Percentiles rank a stretch among this genome's conserved stretches.
These are phyloP conservation scores for Pristis pectinata DNA, from an alignment of 2,797 vertebrate species.

Conservation along the genomic window DNA sequence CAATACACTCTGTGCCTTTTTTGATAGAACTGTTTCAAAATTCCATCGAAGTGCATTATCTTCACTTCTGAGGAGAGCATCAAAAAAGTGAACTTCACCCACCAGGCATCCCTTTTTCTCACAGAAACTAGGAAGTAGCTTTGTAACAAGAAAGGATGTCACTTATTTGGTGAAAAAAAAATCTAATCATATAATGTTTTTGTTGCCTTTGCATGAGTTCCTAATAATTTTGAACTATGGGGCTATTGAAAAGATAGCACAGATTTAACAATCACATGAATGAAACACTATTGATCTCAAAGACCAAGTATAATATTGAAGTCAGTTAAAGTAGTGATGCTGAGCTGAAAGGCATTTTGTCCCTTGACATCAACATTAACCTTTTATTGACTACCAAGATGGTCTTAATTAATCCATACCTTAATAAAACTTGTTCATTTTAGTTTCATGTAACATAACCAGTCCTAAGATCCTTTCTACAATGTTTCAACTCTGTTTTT, in stretches of 20 bases:
- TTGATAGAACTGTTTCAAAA: conserved; percentile 25
- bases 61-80: neutral
- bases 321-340: conserved; percentile 88
- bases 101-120: neutral
- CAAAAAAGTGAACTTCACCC: neutral
- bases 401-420: conserved; percentile 99
- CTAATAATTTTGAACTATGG: neutral
- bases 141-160: neutral
- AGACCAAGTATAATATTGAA: conserved; percentile 74
- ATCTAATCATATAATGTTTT: neutral
- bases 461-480: conserved; percentile 31
- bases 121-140: neutral
- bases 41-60: neutral
- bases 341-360: conserved; percentile 95
- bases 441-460: conserved; percentile 54
- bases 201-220: neutral
- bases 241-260: neutral
- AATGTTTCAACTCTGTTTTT: conserved; percentile 18
- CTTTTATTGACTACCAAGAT: conserved; percentile 99
- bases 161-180: neutral
- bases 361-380: conserved; percentile 99
- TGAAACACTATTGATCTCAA: conserved; percentile 98
- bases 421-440: conserved; percentile 98
- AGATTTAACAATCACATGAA: neutral
- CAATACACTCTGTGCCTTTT: conserved; percentile 71